Evolutionary conservation across 2,888 invertebrate genomes (phyloP).

Genomic region (Notocelia uddmanniana): DNA sequence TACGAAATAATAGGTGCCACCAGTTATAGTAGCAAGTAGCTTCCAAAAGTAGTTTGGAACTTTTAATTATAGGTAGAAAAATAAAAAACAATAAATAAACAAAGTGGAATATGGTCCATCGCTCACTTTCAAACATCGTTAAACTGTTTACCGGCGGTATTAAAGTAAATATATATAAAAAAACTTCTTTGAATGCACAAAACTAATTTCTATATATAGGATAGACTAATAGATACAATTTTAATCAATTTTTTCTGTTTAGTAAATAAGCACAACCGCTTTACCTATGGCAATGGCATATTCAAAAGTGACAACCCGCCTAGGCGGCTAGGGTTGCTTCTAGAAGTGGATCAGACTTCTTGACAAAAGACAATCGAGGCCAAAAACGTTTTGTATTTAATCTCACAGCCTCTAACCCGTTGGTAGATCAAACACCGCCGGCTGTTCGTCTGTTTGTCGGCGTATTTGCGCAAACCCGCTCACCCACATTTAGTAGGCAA

Average conservation of each 20-base stretch:
- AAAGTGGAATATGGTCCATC: background rate
- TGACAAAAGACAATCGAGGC: slow-evolving; percentile 8
- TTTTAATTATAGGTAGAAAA: background rate
- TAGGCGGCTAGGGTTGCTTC: too few relatives aligned
- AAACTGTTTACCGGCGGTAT: background rate
- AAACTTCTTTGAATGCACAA: background rate
- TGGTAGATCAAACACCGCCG: slow-evolving; percentile 64
- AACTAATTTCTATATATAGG: background rate
- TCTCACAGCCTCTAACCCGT: slow-evolving; percentile 57
- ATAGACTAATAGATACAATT: too few relatives aligned
- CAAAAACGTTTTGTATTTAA: slow-evolving; percentile 23
- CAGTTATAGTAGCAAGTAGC: background rate
- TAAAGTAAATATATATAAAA: background rate
- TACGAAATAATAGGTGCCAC: slow-evolving; percentile 25
- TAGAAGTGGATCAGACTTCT: background rate
- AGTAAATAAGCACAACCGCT: background rate
- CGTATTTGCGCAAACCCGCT: slow-evolving; percentile 68
- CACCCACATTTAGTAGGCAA: slow-evolving; percentile 48
- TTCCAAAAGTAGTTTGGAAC: background rate
- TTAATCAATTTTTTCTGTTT: background rate
- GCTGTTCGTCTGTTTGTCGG: slow-evolving; percentile 65
- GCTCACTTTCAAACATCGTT: background rate
- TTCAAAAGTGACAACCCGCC: background rate
- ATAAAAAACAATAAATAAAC: too few relatives aligned
- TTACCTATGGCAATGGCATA: background rate